Base-by-base conservation (phyloP, 2,888 invertebrate species). In the Trachelus troglodyta region DNA sequence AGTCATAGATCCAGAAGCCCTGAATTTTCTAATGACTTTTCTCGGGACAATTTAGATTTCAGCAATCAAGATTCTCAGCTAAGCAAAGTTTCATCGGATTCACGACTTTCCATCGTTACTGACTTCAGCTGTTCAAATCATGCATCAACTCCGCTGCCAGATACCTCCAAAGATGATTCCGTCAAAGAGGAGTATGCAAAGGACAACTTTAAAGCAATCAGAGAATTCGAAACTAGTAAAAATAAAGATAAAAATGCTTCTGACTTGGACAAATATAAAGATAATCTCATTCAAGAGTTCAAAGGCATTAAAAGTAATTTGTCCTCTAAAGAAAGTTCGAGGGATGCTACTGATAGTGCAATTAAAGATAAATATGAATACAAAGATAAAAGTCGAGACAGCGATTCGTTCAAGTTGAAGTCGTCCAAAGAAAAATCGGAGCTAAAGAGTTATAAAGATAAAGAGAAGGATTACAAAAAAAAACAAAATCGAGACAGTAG, bases 1-100 rank as follows among this genome's bases (percentile, higher is more conserved):
- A 93, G 93, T 83, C 93, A 93, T 79, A 92, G 93, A 82, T 93
- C 93, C 11, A 91, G 86, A 68, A 90, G 88, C 80, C 89, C 89
- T 4, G 90, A 90, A 77, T 89, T 88, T 78, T 85, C 86, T 9
- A 89, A 87, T n/a, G 93, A 92, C 75, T 86, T 90, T 40, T 90
- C 91, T 1, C 85, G 89, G 1, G 90, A 91, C 69, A 89, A 91
- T 77, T 90, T 91, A 76, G 91, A 91, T 37, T 89, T 85, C 15
- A 90, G 90, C 35, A 93, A 92, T 85, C 94, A 95, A 81, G 94
- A 95, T 80, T 94, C 94, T 0, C 93, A 94, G 75, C 88, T 94
- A 0, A 94, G 94, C 0, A 94, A 94, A 88, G 94, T 94, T 31
- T 94, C 94, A 34, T 94, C 94, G 6, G 94, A 94, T 79, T 94